A percentile compares a stretch with the other conserved stretches of the same genome.
Conservation (phyloP, 1,140 invertebrate genomes). For the Batillaria attramentaria region DNA sequence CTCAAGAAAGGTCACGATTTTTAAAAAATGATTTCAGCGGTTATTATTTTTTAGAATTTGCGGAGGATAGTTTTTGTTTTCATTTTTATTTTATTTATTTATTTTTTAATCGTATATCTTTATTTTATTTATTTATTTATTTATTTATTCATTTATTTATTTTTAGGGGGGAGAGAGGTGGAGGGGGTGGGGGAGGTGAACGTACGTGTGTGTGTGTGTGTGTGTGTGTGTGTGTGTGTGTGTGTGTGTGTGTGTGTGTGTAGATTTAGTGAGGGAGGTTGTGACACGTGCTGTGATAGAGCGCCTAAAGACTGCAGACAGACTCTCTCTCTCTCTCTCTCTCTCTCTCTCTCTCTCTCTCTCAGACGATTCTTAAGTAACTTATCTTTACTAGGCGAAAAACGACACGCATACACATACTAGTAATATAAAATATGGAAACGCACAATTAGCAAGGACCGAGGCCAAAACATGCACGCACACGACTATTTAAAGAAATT, state of each 20-base stretch:
- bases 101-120: background rate
- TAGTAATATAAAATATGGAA: too few relatives aligned
- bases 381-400: background rate
- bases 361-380: background rate
- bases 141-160: background rate
- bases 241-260: background rate
- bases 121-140: background rate
- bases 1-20: background rate
- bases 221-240: background rate
- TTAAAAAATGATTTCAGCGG: background rate
- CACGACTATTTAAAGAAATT: background rate
- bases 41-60: background rate
- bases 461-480: too few relatives aligned
- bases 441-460: too few relatives aligned
- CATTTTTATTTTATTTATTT: background rate
- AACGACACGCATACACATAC: too few relatives aligned
- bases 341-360: background rate
- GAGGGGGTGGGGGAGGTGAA: too few relatives aligned
- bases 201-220: background rate
- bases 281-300: background rate
- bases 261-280: background rate
- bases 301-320: background rate
- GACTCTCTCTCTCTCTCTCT: conserved; percentile 5
- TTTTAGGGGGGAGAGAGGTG: too few relatives aligned
- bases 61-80: background rate